These are phyloP conservation scores for Xenus cinereus DNA, from an alignment of 2,113 vertebrate species.

Conservation along the genomic window DNA sequence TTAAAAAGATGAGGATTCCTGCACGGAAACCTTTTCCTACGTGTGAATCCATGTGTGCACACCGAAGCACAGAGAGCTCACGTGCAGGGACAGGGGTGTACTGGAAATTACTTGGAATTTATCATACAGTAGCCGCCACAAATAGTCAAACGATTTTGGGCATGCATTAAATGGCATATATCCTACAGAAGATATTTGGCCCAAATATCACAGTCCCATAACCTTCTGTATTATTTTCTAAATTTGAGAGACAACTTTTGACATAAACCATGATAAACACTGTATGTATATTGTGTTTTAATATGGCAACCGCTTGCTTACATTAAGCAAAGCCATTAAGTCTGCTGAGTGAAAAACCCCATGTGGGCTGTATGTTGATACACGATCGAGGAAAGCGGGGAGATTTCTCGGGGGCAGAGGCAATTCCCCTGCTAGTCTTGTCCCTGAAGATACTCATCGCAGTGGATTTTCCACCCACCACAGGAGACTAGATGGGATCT, in stretches of 20 bases:
- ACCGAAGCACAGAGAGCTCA: background rate
- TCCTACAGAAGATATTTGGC: background rate
- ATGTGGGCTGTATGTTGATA: background rate
- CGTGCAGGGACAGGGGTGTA: rapidly evolving
- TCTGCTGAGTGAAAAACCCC: background rate
- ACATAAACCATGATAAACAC: background rate
- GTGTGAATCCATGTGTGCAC: background rate
- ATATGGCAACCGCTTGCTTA: background rate
- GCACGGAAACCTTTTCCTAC: no score
- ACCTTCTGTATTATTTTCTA: background rate
- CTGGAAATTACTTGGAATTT: background rate
- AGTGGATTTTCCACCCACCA: background rate
- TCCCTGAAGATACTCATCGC: background rate
- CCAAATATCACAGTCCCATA: background rate
- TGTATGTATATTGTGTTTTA: background rate
- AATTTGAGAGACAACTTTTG: background rate
- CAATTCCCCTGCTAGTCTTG: background rate
- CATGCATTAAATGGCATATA: background rate
- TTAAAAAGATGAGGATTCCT: background rate
- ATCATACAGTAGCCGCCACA: background rate
- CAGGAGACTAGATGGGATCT: background rate
- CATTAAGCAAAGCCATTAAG: background rate
- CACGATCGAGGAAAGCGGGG: rapidly evolving
- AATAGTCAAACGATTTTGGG: background rate
- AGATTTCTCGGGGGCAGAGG: background rate